Evolutionary conservation across 23 tunicate genomes (phyloP).

Genomic region (Trididemnum miniatum): DNA sequence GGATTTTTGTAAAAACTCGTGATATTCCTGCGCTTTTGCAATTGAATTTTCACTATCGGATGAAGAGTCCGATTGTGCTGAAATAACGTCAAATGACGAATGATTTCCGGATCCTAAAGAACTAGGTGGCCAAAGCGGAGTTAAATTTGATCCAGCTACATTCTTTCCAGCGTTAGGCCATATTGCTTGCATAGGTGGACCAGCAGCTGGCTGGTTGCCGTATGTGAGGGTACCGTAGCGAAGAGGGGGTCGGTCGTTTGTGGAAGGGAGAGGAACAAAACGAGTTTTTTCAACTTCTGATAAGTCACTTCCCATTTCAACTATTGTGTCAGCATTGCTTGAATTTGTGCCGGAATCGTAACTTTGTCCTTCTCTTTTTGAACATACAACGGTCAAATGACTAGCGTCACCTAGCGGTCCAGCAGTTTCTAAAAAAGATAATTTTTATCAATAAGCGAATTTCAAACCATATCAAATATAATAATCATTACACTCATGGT

Average conservation of each 20-base stretch:
- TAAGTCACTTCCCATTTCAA: not conserved
- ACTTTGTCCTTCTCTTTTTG: not conserved
- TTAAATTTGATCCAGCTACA: constrained; percentile 16
- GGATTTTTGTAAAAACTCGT: not conserved
- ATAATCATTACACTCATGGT: too few relatives aligned
- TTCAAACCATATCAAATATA: not conserved
- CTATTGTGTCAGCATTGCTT: not conserved
- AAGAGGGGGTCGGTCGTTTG: not conserved
- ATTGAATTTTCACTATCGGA: not conserved
- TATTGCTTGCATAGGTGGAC: constrained; percentile 5
- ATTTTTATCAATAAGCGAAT: not conserved
- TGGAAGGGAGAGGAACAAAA: not conserved
- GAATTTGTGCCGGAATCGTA: constrained; percentile 19
- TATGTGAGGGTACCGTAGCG: constrained; percentile 21
- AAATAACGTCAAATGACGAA: constrained; percentile 33
- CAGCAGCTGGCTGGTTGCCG: constrained; percentile 19
- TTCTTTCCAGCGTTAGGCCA: constrained; percentile 34
- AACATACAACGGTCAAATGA: not conserved
- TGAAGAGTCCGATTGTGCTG: constrained; percentile 1
- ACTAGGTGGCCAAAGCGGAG: constrained; percentile 44
- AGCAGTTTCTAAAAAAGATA: constrained; percentile 7
- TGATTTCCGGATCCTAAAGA: not conserved
- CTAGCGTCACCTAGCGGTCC: not conserved
- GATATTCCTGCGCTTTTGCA: not conserved
- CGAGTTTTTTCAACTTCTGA: not conserved